Evolutionary conservation across 2,797 vertebrate species (phyloP).

Genomic region (Pipistrellus nathusii): DNA sequence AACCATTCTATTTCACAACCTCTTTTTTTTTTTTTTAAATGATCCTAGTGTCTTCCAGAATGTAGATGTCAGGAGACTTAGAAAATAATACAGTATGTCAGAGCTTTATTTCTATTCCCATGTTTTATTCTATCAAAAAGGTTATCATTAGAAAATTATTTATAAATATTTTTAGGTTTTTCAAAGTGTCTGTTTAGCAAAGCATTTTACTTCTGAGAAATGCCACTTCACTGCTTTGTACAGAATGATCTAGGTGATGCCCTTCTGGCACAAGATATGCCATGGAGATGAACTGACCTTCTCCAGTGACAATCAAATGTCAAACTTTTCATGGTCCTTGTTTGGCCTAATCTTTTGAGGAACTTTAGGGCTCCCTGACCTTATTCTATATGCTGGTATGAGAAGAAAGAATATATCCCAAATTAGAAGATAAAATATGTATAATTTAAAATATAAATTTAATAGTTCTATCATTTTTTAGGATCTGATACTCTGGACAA

Average conservation of each 20-base stretch:
- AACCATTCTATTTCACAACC: background rate
- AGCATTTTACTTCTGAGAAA: slow-evolving; percentile 11
- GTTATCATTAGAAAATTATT: background rate
- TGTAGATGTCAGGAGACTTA: background rate
- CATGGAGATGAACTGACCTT: background rate
- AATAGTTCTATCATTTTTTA: background rate
- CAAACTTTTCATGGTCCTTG: background rate
- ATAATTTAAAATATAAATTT: slow-evolving; percentile 17
- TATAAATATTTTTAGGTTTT: background rate
- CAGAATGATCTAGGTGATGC: background rate
- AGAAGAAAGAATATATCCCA: background rate
- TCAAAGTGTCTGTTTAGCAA: background rate
- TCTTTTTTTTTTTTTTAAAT: slow-evolving; percentile 50
- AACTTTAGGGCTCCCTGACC: background rate
- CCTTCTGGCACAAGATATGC: background rate
- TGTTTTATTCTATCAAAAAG: slow-evolving; percentile 18
- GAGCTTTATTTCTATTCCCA: background rate
- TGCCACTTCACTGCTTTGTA: background rate
- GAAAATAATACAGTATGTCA: background rate
- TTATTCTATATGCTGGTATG: background rate
- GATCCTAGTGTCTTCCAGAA: background rate
- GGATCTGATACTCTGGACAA: background rate
- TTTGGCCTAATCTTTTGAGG: background rate
- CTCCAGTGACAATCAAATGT: background rate
- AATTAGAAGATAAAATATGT: background rate